Conservation (phyloP, 2,797 vertebrate genomes). For the Myotis planiceps region DNA sequence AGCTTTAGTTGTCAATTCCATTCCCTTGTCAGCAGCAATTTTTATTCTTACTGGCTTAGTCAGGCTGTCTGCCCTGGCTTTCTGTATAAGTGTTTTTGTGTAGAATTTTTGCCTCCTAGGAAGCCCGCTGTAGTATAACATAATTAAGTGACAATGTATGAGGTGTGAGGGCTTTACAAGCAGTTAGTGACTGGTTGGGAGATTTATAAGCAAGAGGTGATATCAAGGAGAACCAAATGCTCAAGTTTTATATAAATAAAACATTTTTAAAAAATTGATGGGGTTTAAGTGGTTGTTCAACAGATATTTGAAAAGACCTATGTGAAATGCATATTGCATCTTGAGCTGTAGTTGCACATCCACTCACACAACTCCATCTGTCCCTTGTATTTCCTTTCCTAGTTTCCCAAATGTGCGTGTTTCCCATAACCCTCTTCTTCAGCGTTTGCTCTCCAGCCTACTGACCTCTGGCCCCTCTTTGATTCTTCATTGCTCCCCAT, state of each 20-base stretch:
- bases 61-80: conserved; percentile 80
- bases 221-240: conserved; percentile 77
- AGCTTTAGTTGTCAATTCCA: conserved; percentile 82
- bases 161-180: conserved; percentile 82
- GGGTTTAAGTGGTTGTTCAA: conserved; percentile 35
- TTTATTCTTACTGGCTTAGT: conserved; percentile 77
- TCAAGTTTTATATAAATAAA: conserved; percentile 50
- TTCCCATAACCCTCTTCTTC: neutral
- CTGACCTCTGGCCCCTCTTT: conserved; percentile 29
- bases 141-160: conserved; percentile 86
- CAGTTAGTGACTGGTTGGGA: conserved; percentile 82
- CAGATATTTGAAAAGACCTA: conserved; percentile 41
- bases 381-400: neutral
- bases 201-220: conserved; percentile 82
- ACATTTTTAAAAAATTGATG: neutral
- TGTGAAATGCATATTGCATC: neutral
- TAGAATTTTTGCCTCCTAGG: conserved; percentile 85
- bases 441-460: neutral
- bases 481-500: conserved; percentile 31
- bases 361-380: neutral
- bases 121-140: conserved; percentile 84
- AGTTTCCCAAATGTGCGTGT: neutral
- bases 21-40: conserved; percentile 80
- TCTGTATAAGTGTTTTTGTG: conserved; percentile 85
- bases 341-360: neutral